These are phyloP conservation scores for Lagocephalus sceleratus DNA, from an alignment of 2,797 vertebrate species.

Conservation along the genomic window DNA sequence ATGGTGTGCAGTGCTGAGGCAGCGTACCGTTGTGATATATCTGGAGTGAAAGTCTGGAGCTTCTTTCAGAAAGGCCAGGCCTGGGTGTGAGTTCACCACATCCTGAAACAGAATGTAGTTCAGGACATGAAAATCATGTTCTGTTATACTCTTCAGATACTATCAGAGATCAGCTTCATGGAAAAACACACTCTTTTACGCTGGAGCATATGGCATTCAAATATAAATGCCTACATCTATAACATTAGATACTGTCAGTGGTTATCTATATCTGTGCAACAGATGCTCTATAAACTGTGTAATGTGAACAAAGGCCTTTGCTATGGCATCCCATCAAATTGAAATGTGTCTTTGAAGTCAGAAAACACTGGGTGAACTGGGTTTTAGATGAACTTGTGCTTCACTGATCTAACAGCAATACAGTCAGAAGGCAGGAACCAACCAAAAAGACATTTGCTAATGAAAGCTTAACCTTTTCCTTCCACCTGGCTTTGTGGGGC, in stretches of 20 bases:
- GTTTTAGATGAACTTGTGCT: slow-evolving; percentile 28
- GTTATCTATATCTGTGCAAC: slow-evolving; percentile 29
- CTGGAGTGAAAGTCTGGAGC: slow-evolving; percentile 94
- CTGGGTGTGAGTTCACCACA: slow-evolving; percentile 90
- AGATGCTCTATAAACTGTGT: slow-evolving; percentile 35
- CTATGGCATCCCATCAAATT: slow-evolving; percentile 20
- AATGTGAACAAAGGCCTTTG: slow-evolving; percentile 11
- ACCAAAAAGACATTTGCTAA: slow-evolving; percentile 13
- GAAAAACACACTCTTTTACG: slow-evolving; percentile 32
- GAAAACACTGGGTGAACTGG: slow-evolving; percentile 21
- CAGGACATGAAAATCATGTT: slow-evolving; percentile 26
- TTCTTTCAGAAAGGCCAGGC: slow-evolving; percentile 91
- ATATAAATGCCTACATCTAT: slow-evolving; percentile 35
- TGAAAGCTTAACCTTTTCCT: slow-evolving; percentile 33
- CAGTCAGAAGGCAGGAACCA: slow-evolving; percentile 1
- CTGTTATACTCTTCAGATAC: slow-evolving; percentile 21
- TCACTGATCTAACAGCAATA: slow-evolving; percentile 17
- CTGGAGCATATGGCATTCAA: slow-evolving; percentile 17
- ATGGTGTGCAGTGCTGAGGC: not conserved
- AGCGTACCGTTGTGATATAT: slow-evolving; percentile 91
- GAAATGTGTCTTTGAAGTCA: slow-evolving; percentile 36
- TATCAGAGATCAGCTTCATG: slow-evolving; percentile 36
- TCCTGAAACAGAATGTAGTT: slow-evolving; percentile 74
- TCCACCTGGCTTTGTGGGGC: slow-evolving; percentile 29
- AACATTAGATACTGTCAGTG: slow-evolving; percentile 38